Conservation (phyloP, 2,113 vertebrate genomes). For the Copsychus sechellarum region DNA sequence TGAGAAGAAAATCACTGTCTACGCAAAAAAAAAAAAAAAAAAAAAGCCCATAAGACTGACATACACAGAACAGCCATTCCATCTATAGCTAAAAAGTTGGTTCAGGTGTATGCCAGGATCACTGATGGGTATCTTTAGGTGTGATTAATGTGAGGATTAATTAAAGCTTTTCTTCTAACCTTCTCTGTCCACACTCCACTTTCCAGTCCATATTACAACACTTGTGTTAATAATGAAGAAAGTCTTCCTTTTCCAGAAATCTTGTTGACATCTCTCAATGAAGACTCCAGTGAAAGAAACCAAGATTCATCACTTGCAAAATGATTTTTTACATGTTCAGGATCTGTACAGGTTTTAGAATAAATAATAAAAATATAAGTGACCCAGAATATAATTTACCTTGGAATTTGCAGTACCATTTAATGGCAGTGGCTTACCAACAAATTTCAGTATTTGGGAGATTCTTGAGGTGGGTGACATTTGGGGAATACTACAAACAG, state of each 20-base stretch:
- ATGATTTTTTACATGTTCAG: not conserved
- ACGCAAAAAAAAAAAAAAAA: not conserved
- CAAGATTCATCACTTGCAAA: not conserved
- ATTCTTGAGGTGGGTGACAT: not conserved
- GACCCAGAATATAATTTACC: not conserved
- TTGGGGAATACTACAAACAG: not conserved
- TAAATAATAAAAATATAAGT: not conserved
- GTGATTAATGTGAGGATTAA: not conserved
- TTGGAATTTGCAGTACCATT: not conserved
- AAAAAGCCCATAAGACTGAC: fast-evolving
- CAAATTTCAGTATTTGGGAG: not conserved
- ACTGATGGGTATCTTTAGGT: not conserved
- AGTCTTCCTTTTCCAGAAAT: not conserved
- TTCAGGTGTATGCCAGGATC: not conserved
- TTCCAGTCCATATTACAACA: not conserved
- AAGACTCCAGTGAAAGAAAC: not conserved
- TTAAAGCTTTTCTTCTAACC: not conserved
- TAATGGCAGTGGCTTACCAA: not conserved
- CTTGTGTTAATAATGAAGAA: not conserved
- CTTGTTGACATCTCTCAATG: not conserved
- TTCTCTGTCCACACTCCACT: not conserved
- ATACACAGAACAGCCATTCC: not conserved
- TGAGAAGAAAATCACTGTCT: conserved; percentile 11
- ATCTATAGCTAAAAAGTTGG: not conserved
- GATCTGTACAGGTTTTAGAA: not conserved